A percentile compares a stretch with the other conserved stretches of the same genome.
Conservation (phyloP, 2,888 invertebrate genomes). For the Congeria kusceri region DNA sequence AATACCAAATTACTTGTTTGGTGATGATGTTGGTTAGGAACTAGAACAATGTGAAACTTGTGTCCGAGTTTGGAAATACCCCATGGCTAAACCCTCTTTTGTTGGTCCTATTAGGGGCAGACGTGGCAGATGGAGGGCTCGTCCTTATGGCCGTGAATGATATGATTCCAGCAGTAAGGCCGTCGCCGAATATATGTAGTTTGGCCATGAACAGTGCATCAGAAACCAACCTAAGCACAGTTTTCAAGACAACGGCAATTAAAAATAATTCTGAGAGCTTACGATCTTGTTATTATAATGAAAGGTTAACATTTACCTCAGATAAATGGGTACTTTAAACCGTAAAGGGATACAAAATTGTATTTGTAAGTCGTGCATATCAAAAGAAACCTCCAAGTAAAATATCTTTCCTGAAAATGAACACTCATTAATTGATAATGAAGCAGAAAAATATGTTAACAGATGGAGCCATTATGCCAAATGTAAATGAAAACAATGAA, state of each 20-base stretch:
- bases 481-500: no score
- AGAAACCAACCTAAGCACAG: background rate
- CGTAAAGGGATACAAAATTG: background rate
- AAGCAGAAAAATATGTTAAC: background rate
- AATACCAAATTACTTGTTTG: no score
- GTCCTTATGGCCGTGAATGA: background rate
- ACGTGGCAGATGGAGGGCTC: background rate
- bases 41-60: no score
- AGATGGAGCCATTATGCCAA: no score
- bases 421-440: background rate
- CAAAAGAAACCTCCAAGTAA: background rate
- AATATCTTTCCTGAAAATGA: background rate
- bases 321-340: constrained; percentile 2
- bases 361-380: background rate
- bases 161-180: background rate
- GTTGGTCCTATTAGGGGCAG: background rate
- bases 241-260: background rate
- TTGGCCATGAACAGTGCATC: background rate
- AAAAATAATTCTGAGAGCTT: background rate
- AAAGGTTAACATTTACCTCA: background rate
- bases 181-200: background rate
- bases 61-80: no score
- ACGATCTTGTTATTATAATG: background rate
- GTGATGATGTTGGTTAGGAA: no score
- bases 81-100: background rate